phyloP scores from a whole-genome alignment of 2,113 vertebrate species.

The Siniperca knerii region DNA sequence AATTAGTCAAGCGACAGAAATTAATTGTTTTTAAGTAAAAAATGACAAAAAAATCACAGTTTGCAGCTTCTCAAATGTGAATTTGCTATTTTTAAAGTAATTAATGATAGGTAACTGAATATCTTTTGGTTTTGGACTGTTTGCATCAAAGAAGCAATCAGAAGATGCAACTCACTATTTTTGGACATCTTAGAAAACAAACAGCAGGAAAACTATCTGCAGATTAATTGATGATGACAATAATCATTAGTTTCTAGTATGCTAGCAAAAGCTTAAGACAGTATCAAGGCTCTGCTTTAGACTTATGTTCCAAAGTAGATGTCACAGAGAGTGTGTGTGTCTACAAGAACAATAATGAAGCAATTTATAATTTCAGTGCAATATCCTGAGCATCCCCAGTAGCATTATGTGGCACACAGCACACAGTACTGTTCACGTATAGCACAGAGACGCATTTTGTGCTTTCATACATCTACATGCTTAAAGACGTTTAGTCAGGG shows the following conservation, averaged over 20 bases:
- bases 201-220: background rate
- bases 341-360: slow-evolving; percentile 1
- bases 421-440: background rate
- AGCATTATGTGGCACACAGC: background rate
- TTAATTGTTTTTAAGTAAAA: background rate
- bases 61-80: background rate
- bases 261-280: background rate
- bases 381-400: background rate
- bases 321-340: background rate
- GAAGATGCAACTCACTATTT: background rate
- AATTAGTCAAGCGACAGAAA: background rate
- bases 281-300: background rate
- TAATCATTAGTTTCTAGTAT: background rate
- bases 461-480: background rate
- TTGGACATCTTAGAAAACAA: background rate
- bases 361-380: background rate
- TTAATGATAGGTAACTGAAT: background rate
- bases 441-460: background rate
- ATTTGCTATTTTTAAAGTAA: background rate
- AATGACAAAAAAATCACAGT: too few relatives aligned
- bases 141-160: background rate
- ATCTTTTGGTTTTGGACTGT: background rate
- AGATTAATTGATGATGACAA: background rate
- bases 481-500: slow-evolving; percentile 22
- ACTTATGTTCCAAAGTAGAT: background rate